Evolutionary conservation across 2,113 vertebrate species (phyloP), one percentile per base, ranked within the genome.

Genomic region (Lipophrys pholis): DNA sequence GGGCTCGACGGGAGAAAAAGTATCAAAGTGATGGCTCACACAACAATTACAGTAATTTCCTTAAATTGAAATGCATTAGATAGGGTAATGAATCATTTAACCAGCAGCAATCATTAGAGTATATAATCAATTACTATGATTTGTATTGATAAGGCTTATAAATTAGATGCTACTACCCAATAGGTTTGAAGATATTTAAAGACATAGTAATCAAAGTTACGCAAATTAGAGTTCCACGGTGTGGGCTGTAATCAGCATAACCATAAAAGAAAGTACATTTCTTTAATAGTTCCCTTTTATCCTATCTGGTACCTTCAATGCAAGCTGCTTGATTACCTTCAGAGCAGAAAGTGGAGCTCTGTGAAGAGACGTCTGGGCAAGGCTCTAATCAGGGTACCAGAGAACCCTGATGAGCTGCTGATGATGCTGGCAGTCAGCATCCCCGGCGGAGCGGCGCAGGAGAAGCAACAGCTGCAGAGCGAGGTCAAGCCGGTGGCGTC

Each of bases 401-500:
- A 51, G 53, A 81, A 56, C 40, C 51, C 45, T 78, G 73, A 85
- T 86, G 70, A 87, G 60, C 38, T 72, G 6, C 74, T 81, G 80
- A 81, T 83, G 68, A 81, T 59, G 67, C 73, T 54, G 78, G 73
- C 69, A 73, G 21, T 30, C 21, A 30, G 21, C 21, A 43, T 56
- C 57, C 69, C 42, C 12, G 58, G 66, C 17, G 75, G 63, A 69
- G 69, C 60, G 66, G 62, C 67, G 70, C 73, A 64, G 72, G 64
- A 80, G 70, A 46, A 73, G 77, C 70, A 77, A 60, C 78, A 74
- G 78, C 68, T 82, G 78, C 64, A 52, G 49, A 70, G 72, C 8
- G 50, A 36, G 63, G 59, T 84, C 74, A 68, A 43, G 11, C 63
- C 66, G 41, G 67, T 42, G 36, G 10, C 57, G 52, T 55, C 71